These are phyloP conservation scores for Corythornis madagascariensis DNA, from an alignment of 2,113 vertebrate species.

Conservation along the genomic window DNA sequence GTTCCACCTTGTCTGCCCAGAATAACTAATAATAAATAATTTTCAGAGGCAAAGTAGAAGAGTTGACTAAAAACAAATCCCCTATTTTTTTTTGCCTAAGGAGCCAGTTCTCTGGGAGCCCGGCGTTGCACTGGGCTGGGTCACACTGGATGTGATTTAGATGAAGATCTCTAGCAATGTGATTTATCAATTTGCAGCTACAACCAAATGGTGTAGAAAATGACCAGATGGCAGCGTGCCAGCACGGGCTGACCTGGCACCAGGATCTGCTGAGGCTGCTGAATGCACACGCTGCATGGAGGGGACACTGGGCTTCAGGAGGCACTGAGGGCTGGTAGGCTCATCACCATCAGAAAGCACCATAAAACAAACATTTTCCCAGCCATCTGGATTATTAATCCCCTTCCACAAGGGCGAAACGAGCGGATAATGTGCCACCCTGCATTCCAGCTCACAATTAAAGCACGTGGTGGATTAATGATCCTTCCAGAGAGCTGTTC, in stretches of 20 bases:
- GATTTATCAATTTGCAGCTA: conserved; percentile 25
- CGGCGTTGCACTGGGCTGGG: not conserved
- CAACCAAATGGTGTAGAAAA: conserved; percentile 30
- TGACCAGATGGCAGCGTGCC: not conserved
- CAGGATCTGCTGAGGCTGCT: not conserved
- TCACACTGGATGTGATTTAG: not conserved
- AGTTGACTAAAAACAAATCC: not conserved
- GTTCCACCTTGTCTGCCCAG: not conserved
- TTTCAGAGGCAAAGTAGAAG: not conserved
- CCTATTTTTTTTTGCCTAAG: not conserved
- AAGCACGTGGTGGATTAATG: not conserved
- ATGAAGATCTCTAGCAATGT: not conserved
- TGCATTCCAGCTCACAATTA: not conserved
- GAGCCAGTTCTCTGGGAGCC: not conserved
- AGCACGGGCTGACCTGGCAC: conserved; percentile 7
- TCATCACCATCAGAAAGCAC: not conserved
- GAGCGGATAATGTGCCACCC: not conserved
- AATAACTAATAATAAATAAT: not conserved
- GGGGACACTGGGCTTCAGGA: not conserved
- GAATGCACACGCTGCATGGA: not conserved
- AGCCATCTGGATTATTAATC: conserved; percentile 22
- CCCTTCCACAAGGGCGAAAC: not conserved
- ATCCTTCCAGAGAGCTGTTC: not conserved
- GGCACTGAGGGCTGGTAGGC: not conserved
- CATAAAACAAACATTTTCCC: conserved; percentile 1